Evolutionary conservation across 2,888 invertebrate species (phyloP).

Genomic region (Tridacna crocea): DNA sequence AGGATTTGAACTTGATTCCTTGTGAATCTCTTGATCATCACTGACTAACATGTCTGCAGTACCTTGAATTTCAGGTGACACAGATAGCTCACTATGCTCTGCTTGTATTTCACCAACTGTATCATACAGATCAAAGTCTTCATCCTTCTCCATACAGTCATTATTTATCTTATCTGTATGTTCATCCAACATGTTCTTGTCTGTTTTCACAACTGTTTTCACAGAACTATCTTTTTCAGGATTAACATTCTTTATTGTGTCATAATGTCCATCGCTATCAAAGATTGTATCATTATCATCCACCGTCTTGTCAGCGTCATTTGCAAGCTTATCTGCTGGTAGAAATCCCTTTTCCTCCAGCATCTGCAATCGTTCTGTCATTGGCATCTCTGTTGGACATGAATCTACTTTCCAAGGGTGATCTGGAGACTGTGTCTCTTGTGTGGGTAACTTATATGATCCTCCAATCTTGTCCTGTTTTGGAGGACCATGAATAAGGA

Average conservation of each 20-base stretch:
- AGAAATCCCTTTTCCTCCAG: slow-evolving; percentile 54
- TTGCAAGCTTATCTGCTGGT: slow-evolving; percentile 8
- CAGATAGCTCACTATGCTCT: background rate
- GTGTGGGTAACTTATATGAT: slow-evolving; percentile 46
- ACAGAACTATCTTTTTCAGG: background rate
- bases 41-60: background rate
- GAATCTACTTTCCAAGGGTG: slow-evolving; percentile 41
- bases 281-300: slow-evolving; percentile 12
- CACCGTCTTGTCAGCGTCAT: background rate
- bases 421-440: slow-evolving; percentile 25
- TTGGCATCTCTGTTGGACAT: slow-evolving; percentile 54
- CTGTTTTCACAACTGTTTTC: background rate
- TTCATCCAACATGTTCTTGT: background rate
- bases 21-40: background rate
- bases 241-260: slow-evolving; percentile 23
- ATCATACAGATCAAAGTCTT: slow-evolving; percentile 3
- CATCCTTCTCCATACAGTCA: background rate
- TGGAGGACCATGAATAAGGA: slow-evolving; percentile 69
- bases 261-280: slow-evolving; percentile 26
- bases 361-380: slow-evolving; percentile 46
- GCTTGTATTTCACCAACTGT: slow-evolving; percentile 11
- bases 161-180: background rate
- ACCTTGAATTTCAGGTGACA: background rate
- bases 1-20: background rate
- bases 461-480: slow-evolving; percentile 35